Conservation (phyloP, 2,797 vertebrate genomes). For the Glyptemys insculpta region DNA sequence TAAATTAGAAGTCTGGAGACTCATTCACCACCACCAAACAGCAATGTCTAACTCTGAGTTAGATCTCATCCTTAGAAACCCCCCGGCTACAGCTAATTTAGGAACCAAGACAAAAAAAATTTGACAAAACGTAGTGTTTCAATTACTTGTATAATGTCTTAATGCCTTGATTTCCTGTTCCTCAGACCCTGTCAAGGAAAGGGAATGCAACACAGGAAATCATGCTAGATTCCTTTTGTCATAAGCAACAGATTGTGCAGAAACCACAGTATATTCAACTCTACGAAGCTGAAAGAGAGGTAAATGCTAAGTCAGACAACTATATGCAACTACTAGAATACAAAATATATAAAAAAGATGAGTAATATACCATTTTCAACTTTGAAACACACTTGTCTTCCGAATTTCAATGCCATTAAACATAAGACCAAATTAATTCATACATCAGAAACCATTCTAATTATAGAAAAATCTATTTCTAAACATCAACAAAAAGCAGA, state of each 20-base stretch:
- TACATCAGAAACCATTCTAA: background rate
- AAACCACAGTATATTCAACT: background rate
- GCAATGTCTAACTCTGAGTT: background rate
- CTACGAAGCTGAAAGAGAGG: background rate
- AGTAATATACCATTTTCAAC: background rate
- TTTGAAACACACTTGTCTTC: background rate
- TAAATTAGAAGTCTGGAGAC: background rate
- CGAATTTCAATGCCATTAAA: background rate
- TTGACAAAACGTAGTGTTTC: background rate
- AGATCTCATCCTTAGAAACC: background rate
- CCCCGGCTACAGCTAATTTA: background rate
- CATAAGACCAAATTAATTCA: background rate
- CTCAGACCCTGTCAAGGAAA: background rate
- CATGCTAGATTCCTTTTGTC: background rate
- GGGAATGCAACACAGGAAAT: background rate
- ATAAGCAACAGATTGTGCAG: background rate
- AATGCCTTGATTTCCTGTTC: background rate
- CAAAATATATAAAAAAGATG: background rate
- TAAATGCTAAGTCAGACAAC: background rate
- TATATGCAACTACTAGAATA: background rate
- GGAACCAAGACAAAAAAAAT: background rate
- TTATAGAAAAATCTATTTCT: background rate
- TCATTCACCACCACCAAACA: background rate
- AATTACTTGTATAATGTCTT: background rate
- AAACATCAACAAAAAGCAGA: background rate